Evolutionary conservation across 1,140 invertebrate species (phyloP).

Genomic region (Condylostylus longicornis): DNA sequence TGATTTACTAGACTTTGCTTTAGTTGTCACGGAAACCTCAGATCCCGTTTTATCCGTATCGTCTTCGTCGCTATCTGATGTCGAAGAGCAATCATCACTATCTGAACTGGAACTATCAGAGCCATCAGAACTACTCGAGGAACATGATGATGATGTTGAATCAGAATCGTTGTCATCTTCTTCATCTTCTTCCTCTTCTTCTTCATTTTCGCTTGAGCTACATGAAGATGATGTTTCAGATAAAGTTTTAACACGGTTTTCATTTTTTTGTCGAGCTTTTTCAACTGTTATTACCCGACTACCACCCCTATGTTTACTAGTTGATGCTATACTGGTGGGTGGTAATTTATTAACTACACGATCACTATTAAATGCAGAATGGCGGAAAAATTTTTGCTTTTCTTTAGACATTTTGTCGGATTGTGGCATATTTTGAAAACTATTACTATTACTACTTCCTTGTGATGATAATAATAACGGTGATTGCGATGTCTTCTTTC

Average conservation of each 20-base stretch:
- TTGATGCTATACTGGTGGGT: constrained; percentile 2
- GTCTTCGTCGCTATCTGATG: constrained; percentile 21
- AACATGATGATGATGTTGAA: constrained; percentile 28
- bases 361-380: constrained; percentile 49
- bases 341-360: constrained; percentile 14
- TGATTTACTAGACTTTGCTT: not conserved
- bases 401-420: constrained; percentile 66
- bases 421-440: constrained; percentile 19
- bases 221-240: constrained; percentile 25
- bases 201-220: constrained; percentile 28
- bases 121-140: constrained; percentile 33
- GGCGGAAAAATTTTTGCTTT: constrained; percentile 71
- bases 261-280: too few species aligned
- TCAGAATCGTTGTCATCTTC: constrained; percentile 24
- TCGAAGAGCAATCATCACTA: constrained; percentile 27
- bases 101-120: constrained; percentile 26
- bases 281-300: too few species aligned
- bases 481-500: too few species aligned
- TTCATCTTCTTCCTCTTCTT: constrained; percentile 25
- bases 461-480: too few species aligned
- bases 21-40: not conserved
- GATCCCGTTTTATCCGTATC: constrained; percentile 14
- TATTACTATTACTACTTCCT: too few species aligned
- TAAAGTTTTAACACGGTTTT: constrained; percentile 20
- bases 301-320: not conserved